Evolutionary conservation across 2,113 vertebrate genomes (phyloP).

Genomic region (Oncorhynchus tshawytscha): DNA sequence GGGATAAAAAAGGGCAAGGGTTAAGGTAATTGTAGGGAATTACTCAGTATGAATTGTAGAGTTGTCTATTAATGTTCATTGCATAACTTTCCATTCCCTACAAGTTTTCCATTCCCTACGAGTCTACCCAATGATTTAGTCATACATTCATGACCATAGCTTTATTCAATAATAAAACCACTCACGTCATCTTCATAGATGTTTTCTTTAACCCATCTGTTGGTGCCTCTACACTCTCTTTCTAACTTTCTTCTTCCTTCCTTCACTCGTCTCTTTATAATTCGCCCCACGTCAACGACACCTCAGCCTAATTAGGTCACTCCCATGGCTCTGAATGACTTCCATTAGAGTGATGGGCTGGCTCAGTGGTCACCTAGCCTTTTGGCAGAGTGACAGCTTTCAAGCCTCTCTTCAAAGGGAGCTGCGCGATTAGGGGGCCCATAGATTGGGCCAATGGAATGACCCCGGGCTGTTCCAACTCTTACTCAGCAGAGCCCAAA

Average conservation of each 20-base stretch:
- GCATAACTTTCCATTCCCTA: too few relatives aligned
- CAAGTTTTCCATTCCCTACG: too few relatives aligned
- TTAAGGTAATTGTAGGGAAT: background rate
- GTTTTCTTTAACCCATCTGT: background rate
- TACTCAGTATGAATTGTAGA: background rate
- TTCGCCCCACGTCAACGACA: background rate
- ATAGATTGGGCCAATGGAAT: too few relatives aligned
- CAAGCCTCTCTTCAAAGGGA: constrained; percentile 57
- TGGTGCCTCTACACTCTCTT: background rate
- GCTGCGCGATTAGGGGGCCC: constrained; percentile 35
- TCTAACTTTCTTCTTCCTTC: background rate
- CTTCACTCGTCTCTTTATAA: background rate
- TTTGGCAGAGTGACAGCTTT: constrained; percentile 49
- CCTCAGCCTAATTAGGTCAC: constrained; percentile 22
- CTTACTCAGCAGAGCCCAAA: too few relatives aligned
- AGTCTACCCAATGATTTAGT: too few relatives aligned
- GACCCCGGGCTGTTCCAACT: too few relatives aligned
- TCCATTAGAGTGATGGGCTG: constrained; percentile 35
- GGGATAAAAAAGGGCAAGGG: too few relatives aligned
- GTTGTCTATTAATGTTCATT: background rate
- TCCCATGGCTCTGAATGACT: constrained; percentile 27
- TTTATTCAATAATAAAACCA: too few relatives aligned
- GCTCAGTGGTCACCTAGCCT: constrained; percentile 27
- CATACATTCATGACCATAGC: too few relatives aligned
- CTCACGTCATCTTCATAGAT: too few relatives aligned